Percentiles rank a stretch among this genome's conserved stretches.
Conservation (phyloP, 2,113 vertebrate genomes). For the Rhabdornis inornatus region DNA sequence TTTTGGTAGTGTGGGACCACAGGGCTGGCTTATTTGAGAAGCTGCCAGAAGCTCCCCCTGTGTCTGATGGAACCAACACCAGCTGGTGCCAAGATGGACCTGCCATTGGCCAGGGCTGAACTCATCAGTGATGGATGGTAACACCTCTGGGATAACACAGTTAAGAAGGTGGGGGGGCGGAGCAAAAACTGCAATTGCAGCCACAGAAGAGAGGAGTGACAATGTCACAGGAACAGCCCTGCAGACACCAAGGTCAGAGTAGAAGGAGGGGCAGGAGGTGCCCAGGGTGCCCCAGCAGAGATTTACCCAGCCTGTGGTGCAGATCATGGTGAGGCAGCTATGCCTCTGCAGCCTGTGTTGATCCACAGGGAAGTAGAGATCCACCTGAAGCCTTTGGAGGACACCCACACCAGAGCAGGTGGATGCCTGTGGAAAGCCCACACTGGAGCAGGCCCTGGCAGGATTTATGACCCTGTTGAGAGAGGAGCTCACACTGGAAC, state of each 20-base stretch:
- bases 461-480: not conserved
- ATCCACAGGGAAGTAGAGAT: not conserved
- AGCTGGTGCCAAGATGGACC: not conserved
- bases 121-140: too few species aligned
- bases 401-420: not conserved
- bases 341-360: not conserved
- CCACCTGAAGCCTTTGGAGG: not conserved
- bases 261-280: not conserved
- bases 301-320: not conserved
- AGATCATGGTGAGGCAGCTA: not conserved
- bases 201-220: too few species aligned
- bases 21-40: not conserved
- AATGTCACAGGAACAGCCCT: not conserved
- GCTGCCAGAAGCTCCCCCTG: not conserved
- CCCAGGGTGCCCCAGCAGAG: not conserved
- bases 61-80: rapidly evolving
- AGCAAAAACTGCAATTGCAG: not conserved
- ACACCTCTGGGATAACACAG: not conserved
- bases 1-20: not conserved
- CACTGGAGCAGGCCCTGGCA: not conserved
- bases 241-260: not conserved
- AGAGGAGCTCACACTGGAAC: not conserved
- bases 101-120: not conserved
- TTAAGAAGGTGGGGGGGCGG: rapidly evolving
- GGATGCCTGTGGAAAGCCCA: not conserved